A percentile compares a stretch with the other conserved stretches of the same genome.
These are phyloP conservation scores for Gracilinanus agilis DNA, from an alignment of 2,113 vertebrate species.

Conservation along the genomic window DNA sequence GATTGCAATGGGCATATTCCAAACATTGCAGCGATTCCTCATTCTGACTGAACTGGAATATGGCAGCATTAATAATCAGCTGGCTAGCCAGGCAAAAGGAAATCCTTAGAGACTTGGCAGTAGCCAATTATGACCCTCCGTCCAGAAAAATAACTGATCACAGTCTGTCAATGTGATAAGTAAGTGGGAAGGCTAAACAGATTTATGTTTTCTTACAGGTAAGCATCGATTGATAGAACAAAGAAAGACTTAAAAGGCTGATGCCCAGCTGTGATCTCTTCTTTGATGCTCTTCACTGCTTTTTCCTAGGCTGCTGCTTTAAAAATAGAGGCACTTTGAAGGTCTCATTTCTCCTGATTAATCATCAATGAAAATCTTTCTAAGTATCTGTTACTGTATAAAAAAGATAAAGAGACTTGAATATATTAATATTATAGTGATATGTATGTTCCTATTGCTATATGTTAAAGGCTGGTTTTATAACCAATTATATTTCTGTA, in stretches of 20 bases:
- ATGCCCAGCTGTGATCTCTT: slow-evolving; percentile 56
- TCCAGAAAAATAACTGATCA: slow-evolving; percentile 43
- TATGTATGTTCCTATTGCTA: neutral
- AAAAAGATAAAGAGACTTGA: slow-evolving; percentile 5
- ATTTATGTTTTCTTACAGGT: slow-evolving; percentile 40
- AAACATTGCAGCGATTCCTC: slow-evolving; percentile 63
- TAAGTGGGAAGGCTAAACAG: slow-evolving; percentile 46
- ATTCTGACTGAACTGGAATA: slow-evolving; percentile 56
- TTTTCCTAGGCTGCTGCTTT: slow-evolving; percentile 13
- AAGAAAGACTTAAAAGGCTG: slow-evolving; percentile 65
- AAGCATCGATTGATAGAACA: slow-evolving; percentile 67
- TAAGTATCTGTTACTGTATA: neutral
- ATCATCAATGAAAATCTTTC: slow-evolving; percentile 35
- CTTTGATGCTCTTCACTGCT: slow-evolving; percentile 53
- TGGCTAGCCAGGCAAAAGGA: slow-evolving; percentile 28
- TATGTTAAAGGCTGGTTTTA: neutral
- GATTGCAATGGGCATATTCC: neutral
- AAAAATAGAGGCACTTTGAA: slow-evolving; percentile 50
- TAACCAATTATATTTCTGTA: neutral
- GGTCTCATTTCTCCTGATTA: slow-evolving; percentile 38
- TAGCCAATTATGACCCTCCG: slow-evolving; percentile 54
- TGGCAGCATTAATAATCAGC: slow-evolving; percentile 44
- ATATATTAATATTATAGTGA: neutral
- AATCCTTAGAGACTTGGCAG: slow-evolving; percentile 52
- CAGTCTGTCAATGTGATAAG: slow-evolving; percentile 52